Evolutionary conservation across 2,113 vertebrate genomes (phyloP).

Genomic region (Oophaga pumilio): DNA sequence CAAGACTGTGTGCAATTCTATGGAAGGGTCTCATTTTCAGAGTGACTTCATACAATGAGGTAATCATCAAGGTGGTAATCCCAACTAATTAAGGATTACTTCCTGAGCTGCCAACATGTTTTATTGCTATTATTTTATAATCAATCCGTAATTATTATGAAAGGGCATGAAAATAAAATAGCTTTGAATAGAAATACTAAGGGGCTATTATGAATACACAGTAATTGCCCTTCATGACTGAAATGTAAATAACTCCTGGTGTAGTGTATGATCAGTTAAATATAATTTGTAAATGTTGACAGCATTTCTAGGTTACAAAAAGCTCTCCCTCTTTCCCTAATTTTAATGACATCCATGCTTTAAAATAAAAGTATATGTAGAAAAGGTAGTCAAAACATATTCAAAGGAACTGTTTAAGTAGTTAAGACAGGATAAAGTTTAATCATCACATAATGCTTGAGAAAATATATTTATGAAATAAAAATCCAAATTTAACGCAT

Average conservation of each 20-base stretch:
- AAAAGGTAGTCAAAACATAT: not conserved
- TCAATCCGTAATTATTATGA: constrained; percentile 49
- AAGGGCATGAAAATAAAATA: constrained; percentile 42
- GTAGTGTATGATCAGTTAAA: constrained; percentile 19
- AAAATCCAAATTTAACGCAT: no score
- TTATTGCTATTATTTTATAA: constrained; percentile 52
- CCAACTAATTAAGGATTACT: constrained; percentile 44
- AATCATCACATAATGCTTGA: not conserved
- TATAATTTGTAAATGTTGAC: constrained; percentile 52
- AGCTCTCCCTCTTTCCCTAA: not conserved
- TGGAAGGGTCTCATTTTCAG: constrained; percentile 44
- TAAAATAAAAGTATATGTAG: constrained; percentile 12
- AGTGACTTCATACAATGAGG: constrained; percentile 53
- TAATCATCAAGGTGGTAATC: constrained; percentile 49
- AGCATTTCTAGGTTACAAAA: constrained; percentile 27
- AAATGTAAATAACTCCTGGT: constrained; percentile 44
- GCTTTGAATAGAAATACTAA: constrained; percentile 47
- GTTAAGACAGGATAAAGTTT: not conserved
- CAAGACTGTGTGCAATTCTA: constrained; percentile 31
- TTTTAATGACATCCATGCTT: not conserved
- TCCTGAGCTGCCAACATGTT: constrained; percentile 46
- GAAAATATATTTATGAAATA: not conserved
- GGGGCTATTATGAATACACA: constrained; percentile 34
- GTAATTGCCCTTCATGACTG: constrained; percentile 45
- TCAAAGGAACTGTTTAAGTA: not conserved